A percentile compares a stretch with the other conserved stretches of the same genome.
phyloP scores from a whole-genome alignment of 37 sponge, comb jelly and placozoan genomes.

The Geodia barretti region DNA sequence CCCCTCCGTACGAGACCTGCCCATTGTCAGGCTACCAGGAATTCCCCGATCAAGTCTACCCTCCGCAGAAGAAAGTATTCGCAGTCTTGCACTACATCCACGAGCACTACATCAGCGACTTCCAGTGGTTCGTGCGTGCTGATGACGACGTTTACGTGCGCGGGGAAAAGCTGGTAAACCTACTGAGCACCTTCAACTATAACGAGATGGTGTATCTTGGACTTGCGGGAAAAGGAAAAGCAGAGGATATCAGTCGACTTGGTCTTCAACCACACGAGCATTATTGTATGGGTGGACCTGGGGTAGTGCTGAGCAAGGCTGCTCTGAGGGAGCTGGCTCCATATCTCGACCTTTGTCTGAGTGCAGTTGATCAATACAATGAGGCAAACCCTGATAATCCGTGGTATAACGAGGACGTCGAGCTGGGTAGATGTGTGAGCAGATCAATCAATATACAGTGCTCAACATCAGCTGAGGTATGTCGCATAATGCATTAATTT shows the following conservation, averaged over 20 bases:
- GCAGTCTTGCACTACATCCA: conserved; percentile 61
- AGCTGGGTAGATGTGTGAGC: conserved; percentile 80
- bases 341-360: conserved; percentile 30
- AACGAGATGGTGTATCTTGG: conserved; percentile 55
- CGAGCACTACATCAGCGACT: conserved; percentile 44
- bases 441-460: conserved; percentile 61
- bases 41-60: conserved; percentile 14
- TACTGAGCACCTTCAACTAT: conserved; percentile 41
- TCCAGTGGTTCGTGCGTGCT: conserved; percentile 71
- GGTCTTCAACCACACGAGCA: conserved; percentile 29
- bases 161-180: conserved; percentile 8
- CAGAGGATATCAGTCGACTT: conserved; percentile 26
- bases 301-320: conserved; percentile 34
- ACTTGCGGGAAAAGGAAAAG: conserved; percentile 24
- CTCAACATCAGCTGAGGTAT: conserved; percentile 49
- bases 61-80: conserved; percentile 17
- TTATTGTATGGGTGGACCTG: conserved; percentile 68
- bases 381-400: not conserved
- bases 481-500: too few relatives aligned
- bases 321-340: conserved; percentile 35
- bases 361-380: conserved; percentile 29
- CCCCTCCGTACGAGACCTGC: conserved; percentile 22
- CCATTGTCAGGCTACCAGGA: conserved; percentile 44
- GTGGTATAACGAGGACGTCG: conserved; percentile 74
- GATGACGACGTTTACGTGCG: conserved; percentile 54